Evolutionary conservation across 2,888 invertebrate species (phyloP).

Genomic region (Ophion slaviceki): DNA sequence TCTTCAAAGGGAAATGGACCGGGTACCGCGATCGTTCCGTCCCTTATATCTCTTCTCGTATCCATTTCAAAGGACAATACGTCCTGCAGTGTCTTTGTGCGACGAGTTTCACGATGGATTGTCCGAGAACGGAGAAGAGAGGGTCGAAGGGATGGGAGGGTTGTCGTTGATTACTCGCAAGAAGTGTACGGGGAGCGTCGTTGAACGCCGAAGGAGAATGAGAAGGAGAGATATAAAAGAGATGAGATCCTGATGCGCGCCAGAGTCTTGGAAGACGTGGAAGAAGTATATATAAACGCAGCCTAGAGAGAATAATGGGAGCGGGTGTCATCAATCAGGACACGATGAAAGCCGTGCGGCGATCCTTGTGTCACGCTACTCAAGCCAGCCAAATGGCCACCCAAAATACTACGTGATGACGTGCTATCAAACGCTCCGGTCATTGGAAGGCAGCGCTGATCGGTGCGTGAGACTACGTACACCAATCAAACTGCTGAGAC

Average conservation of each 20-base stretch:
- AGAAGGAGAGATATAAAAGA: constrained; percentile 69
- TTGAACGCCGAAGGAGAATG: constrained; percentile 63
- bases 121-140: constrained; percentile 67
- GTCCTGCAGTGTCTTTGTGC: constrained; percentile 78
- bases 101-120: constrained; percentile 74
- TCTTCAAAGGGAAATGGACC: constrained; percentile 65
- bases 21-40: constrained; percentile 56
- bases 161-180: constrained; percentile 79
- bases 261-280: constrained; percentile 68
- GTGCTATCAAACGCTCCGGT: constrained; percentile 20
- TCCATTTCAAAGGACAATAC: constrained; percentile 77
- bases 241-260: constrained; percentile 64
- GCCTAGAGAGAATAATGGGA: constrained; percentile 66
- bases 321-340: constrained; percentile 77
- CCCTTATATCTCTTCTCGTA: constrained; percentile 65
- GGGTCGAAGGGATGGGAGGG: constrained; percentile 63
- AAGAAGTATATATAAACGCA: constrained; percentile 31
- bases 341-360: constrained; percentile 74
- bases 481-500: not conserved
- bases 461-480: constrained; percentile 33
- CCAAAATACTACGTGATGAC: constrained; percentile 62
- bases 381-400: constrained; percentile 71
- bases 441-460: constrained; percentile 41
- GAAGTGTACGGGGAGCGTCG: constrained; percentile 67
- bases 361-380: constrained; percentile 73